Base-by-base conservation (phyloP, 2,113 vertebrate species). In the Rhinichthys klamathensis region DNA sequence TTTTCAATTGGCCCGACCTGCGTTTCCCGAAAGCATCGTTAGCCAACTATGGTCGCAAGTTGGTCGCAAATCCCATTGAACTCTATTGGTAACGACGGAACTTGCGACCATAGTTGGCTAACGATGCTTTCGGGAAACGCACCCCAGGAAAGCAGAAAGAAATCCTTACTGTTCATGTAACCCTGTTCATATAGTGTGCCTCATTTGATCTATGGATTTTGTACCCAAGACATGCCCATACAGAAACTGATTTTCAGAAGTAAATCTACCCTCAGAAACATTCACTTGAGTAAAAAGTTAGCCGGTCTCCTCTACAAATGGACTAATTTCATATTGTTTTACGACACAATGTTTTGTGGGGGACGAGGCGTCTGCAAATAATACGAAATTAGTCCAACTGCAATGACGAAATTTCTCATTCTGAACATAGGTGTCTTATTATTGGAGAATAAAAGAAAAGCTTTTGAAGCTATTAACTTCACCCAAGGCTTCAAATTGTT, bases 401-500 rank as follows among this genome's bases (percentile, higher is more conserved):
- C n/a, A 41, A 41, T 79, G 6, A 77, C 9, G 4, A 13, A 23
- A 77, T 58, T 58, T 58, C 18, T 23, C 18, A 77, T 77, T 35
- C 18, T 77, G 27, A 56, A 77, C 41, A 32, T 6, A 32, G 27
- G 8, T 77, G 12, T 12, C 38, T 3, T 46, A 46, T 74, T 74
- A 49, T 27, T 49, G 13, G 12, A 15, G 23, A 74, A 49, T 74
- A 74, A 74, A 49, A 9, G n/a, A 27, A 46, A 49, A 25, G 6
- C 44, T 78, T 77, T 78, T 78, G 18, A 78, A 35, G 21, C 75
- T 35, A 35, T 58, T 78, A 78, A 78, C 23, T 61, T 44, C 12
- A 23, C 32, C 74, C 30, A 79, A 44, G 56, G 32, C 35, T 63
- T 63, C 38, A 63, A 27, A 61, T 80, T 25, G 41, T 80, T 25